These are phyloP conservation scores for Poeciliopsis gracilis DNA, from an alignment of 2,797 vertebrate genomes.

Conservation along the genomic window DNA sequence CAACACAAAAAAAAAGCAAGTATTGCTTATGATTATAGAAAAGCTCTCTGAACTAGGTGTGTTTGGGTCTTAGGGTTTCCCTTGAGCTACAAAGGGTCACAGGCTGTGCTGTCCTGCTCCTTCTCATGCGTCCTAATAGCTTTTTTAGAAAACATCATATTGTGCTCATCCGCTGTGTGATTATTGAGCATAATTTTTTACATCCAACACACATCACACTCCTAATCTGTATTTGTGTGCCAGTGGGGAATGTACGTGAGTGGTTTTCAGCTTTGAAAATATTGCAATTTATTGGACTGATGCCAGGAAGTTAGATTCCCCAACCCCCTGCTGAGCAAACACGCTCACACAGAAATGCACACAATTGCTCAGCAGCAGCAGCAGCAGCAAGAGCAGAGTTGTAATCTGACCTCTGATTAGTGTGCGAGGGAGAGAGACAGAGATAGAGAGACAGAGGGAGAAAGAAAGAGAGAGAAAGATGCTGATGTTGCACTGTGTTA, in stretches of 20 bases:
- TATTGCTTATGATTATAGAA: neutral
- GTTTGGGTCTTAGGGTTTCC: neutral
- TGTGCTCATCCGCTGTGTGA: constrained; percentile 16
- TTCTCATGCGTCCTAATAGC: constrained; percentile 5
- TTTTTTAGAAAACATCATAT: constrained; percentile 9
- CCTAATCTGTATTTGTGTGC: constrained; percentile 35
- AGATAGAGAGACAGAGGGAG: neutral
- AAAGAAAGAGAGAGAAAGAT: constrained; percentile 41
- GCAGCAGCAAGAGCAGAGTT: constrained; percentile 57
- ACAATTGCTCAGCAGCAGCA: constrained; percentile 39
- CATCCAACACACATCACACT: constrained; percentile 18
- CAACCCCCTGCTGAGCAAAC: constrained; percentile 33
- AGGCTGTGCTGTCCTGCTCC: neutral
- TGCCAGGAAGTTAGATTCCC: constrained; percentile 59
- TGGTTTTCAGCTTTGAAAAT: constrained; percentile 45
- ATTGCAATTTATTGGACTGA: constrained; percentile 59
- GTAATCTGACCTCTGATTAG: constrained; percentile 67
- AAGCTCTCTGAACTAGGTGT: neutral
- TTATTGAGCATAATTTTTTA: constrained; percentile 26
- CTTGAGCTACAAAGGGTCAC: neutral
- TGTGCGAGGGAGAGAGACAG: constrained; percentile 9
- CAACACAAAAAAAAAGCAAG: neutral
- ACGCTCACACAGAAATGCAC: constrained; percentile 37
- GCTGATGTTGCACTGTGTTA: constrained; percentile 75
- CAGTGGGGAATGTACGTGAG: constrained; percentile 29